Base-by-base conservation (phyloP, 2,888 invertebrate genomes). In the Macrosiphum euphorbiae region DNA sequence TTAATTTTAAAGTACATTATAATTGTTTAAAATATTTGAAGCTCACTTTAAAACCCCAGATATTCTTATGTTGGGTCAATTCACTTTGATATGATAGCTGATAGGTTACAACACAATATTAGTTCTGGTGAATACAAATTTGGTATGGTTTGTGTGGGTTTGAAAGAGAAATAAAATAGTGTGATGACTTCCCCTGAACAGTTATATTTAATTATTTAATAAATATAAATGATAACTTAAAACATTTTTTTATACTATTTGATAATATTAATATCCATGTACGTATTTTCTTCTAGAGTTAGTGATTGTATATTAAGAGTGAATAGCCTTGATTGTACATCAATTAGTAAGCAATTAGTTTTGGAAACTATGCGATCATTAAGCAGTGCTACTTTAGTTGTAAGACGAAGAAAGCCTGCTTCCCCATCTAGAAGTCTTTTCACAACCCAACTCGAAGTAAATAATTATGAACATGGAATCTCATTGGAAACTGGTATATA, bases 261-360 rank as follows among this genome's bases (percentile, higher is more conserved):
- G 35, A 20, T 78, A 8, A 78, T 87, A 87, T n/a, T 52, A 90
- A 52, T 55, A 35, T 61, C 2, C 47, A 86, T 91, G 5, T 78
- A 67, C 78, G 1, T 0, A 87, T 94, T 95, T 89, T 94, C 91
- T 95, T 95, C n/a, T 95, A 97, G 97, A 95, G 96, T 97, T 11
- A 97, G 98, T 95, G 98, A 98, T 95, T 97, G 98, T 94, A 97
- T 98, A 94, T 96, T 98, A 89, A 97, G 97, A 95, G 97, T 98
- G 1, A 98, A 98, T 95, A 97, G 97, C 95, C 96, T 98, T 94
- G 98, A 98, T 95, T 98, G 98, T 95, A 97, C 97, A 91, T 97
- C 97, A 91, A 97, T 97, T 94, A 97, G 98, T 89, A 97, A 97
- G 95, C 96, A 98, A 78, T 97, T 97, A 96, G 97, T 98, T 78